Evolutionary conservation across 2,113 vertebrate species (phyloP).

Genomic region (Caranx melampygus): DNA sequence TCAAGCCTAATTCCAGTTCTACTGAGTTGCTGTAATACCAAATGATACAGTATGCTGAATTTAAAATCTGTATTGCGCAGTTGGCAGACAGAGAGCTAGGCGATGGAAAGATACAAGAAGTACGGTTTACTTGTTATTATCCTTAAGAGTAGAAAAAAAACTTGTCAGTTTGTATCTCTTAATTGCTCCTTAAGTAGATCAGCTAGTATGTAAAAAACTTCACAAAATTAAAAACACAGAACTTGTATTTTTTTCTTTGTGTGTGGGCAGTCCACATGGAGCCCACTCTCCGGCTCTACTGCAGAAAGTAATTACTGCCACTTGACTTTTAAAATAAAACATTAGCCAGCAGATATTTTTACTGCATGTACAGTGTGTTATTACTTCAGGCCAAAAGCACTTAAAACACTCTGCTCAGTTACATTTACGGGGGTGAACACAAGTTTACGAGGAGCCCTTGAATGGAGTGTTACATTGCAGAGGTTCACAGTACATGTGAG

Average conservation of each 20-base stretch:
- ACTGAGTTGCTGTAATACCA: neutral
- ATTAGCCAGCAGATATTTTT: neutral
- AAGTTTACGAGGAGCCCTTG: neutral
- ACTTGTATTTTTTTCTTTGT: neutral
- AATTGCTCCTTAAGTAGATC: neutral
- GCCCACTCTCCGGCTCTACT: slow-evolving; percentile 10
- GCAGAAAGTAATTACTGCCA: slow-evolving; percentile 6
- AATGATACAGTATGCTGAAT: neutral
- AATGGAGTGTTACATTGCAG: neutral
- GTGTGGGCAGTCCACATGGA: slow-evolving; percentile 1
- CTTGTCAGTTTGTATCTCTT: neutral
- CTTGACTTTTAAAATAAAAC: slow-evolving; percentile 28
- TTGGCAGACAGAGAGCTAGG: neutral
- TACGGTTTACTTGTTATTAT: neutral
- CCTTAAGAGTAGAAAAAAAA: neutral
- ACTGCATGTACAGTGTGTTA: neutral
- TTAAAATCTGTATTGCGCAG: neutral
- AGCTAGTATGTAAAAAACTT: no score
- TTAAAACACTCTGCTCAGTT: neutral
- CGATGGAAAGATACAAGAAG: no score
- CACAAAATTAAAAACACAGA: neutral
- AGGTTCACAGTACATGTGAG: neutral
- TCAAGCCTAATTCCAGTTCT: neutral
- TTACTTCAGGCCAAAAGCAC: slow-evolving; percentile 7
- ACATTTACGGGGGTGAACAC: neutral